Evolutionary conservation across 2,113 vertebrate species (phyloP), one percentile per base, ranked within the genome.

Genomic region (Morone saxatilis): DNA sequence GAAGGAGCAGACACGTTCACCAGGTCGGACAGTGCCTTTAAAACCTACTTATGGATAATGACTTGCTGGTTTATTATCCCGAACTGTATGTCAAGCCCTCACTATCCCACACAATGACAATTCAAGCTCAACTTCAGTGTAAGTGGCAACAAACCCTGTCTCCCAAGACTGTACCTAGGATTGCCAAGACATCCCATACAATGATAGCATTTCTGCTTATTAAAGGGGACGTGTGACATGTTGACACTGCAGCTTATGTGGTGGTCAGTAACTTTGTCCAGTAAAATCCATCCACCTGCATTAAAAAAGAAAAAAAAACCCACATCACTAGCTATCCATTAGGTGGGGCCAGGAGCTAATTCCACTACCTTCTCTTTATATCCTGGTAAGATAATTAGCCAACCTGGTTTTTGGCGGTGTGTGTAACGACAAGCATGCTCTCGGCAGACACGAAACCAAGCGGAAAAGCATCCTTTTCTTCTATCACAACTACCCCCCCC

Each of bases 1-100:
- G 31, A 85, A 81, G n/a, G 78, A 61, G 77, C 53, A 80, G 19
- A 50, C 7, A 50, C 7, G 20, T 38, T 65, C 36, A 62, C 19
- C 1, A 14, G 25, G n/a, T 12, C 20, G 31, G 12, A 56, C 40
- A 57, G 5, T 19, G 31, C 53, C 60, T 61, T n/a, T 19, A 25
- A 31, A 5, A 61, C 61, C 3, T 22, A 17, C 14, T 50, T 9
- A 61, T 12, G 4, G 3, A 45, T 9, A 17, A 25, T 16, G 2
- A 80, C n/a, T 68, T 67, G 8, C 8, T 14, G 9, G 41, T 13
- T 31, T 25, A 53, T 38, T 61, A 17, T 20, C 19, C 8, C 43
- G 0, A 57, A 25, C 76, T 50, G 19, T 19, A 54, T 25, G 51
- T 22, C 6, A 31, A 43, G 20, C 9, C 4, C 0, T 25, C 31